phyloP scores from a whole-genome alignment of 35 echinoderm and acorn worm species.

The Anneissia japonica region DNA sequence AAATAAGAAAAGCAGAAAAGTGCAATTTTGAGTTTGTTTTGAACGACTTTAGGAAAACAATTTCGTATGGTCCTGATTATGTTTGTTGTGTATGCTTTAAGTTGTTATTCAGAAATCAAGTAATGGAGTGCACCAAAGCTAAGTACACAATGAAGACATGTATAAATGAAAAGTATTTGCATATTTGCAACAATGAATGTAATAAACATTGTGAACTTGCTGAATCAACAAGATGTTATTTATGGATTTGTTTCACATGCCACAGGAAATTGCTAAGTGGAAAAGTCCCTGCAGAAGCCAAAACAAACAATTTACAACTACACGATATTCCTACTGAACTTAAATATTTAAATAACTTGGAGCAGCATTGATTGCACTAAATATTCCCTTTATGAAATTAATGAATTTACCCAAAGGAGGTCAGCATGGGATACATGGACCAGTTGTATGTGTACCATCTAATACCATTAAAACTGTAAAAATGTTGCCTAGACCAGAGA shows the following conservation, averaged over 20 bases:
- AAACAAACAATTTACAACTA: constrained; percentile 5
- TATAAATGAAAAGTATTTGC: constrained; percentile 25
- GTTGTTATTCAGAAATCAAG: constrained; percentile 34
- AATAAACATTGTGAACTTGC: not conserved
- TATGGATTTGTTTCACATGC: constrained; percentile 30
- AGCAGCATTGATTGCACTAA: constrained; percentile 1
- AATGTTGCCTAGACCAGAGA: constrained; percentile 19
- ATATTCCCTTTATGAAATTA: constrained; percentile 56
- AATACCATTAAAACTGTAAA: constrained; percentile 35
- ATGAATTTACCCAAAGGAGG: constrained; percentile 40
- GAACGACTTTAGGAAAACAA: constrained; percentile 15
- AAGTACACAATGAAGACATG: constrained; percentile 19
- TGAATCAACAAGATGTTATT: constrained; percentile 14
- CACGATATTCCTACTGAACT: constrained; percentile 1
- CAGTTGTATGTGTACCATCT: constrained; percentile 63
- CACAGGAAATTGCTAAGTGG: constrained; percentile 22
- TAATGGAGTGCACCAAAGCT: constrained; percentile 12
- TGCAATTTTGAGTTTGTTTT: not conserved
- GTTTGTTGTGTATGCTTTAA: constrained; percentile 44
- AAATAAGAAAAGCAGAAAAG: not conserved
- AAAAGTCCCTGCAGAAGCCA: constrained; percentile 18
- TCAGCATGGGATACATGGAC: constrained; percentile 52
- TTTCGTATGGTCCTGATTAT: constrained; percentile 42
- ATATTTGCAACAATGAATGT: constrained; percentile 24
- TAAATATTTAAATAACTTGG: constrained; percentile 11